A percentile compares a stretch with the other conserved stretches of the same genome.
These are phyloP conservation scores for Schrankia costaestrigalis DNA, from an alignment of 2,888 invertebrate genomes.

Conservation along the genomic window DNA sequence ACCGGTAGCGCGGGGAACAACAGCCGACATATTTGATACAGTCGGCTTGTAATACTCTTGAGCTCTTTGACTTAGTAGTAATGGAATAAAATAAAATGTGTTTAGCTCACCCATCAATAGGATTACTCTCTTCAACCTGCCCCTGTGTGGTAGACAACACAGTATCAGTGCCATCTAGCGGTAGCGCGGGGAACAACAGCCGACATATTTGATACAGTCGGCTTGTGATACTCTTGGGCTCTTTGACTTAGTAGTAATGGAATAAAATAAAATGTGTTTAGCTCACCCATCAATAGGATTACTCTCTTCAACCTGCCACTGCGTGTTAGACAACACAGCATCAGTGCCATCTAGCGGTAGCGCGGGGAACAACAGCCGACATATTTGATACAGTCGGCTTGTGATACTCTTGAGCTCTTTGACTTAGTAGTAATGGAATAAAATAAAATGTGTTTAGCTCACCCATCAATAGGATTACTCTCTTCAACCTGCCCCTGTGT, in stretches of 20 bases:
- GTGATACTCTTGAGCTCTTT: slow-evolving; percentile 90
- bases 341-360: no score
- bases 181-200: slow-evolving; percentile 90
- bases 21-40: slow-evolving; percentile 86
- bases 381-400: slow-evolving; percentile 84
- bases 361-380: slow-evolving; percentile 89
- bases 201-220: slow-evolving; percentile 86
- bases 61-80: slow-evolving; percentile 90
- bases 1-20: slow-evolving; percentile 89
- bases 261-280: no score
- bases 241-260: slow-evolving; percentile 89
- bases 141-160: slow-evolving; percentile 53
- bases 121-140: slow-evolving; percentile 47
- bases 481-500: no score
- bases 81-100: no score
- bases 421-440: slow-evolving; percentile 88
- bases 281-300: no score
- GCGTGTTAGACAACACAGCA: no score
- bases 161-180: slow-evolving; percentile 80
- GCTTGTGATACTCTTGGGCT: slow-evolving; percentile 87
- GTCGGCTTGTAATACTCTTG: slow-evolving; percentile 85
- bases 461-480: no score
- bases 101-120: no score
- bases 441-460: no score
- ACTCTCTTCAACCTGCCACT: no score